A percentile compares a stretch with the other conserved stretches of the same genome.
phyloP scores from a whole-genome alignment of 1,140 invertebrate genomes.

The Pseudachorutes palmiensis region DNA sequence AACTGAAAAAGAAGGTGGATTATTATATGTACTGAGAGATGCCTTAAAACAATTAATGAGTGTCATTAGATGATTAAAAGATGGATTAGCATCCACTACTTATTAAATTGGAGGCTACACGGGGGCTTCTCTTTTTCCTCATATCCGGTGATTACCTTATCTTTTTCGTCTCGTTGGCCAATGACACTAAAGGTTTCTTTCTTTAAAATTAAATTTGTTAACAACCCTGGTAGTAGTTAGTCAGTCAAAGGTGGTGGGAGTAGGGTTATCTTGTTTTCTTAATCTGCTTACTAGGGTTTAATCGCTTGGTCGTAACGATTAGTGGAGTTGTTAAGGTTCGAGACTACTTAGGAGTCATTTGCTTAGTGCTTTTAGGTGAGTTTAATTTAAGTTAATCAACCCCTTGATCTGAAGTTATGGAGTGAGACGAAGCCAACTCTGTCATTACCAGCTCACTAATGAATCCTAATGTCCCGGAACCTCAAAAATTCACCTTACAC shows the following conservation, averaged over 20 bases:
- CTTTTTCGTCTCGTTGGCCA: constrained; percentile 25
- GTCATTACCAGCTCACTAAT: constrained; percentile 4
- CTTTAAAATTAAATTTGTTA: background rate
- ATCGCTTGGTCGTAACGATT: constrained; percentile 11
- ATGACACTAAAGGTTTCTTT: constrained; percentile 34
- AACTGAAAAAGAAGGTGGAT: no score
- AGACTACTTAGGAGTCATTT: no score
- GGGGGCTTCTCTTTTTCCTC: constrained; percentile 23
- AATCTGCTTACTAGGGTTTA: constrained; percentile 3
- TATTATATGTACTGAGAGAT: no score
- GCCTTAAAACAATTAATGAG: constrained; percentile 32
- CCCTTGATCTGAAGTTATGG: background rate
- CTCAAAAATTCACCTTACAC: constrained; percentile 2
- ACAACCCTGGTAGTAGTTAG: background rate
- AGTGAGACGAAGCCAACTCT: background rate
- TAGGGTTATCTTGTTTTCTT: constrained; percentile 5
- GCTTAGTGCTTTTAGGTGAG: no score
- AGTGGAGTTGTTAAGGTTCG: background rate
- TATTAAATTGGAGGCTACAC: constrained; percentile 35
- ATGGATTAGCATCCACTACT: constrained; percentile 18
- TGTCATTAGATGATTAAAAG: constrained; percentile 37
- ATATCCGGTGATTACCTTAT: constrained; percentile 38
- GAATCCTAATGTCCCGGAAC: constrained; percentile 9
- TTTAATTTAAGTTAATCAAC: no score
- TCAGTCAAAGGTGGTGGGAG: background rate